A percentile compares a stretch with the other conserved stretches of the same genome.
These are phyloP conservation scores for Leucosticte australis DNA, from an alignment of 2,113 vertebrate genomes.

Conservation along the genomic window DNA sequence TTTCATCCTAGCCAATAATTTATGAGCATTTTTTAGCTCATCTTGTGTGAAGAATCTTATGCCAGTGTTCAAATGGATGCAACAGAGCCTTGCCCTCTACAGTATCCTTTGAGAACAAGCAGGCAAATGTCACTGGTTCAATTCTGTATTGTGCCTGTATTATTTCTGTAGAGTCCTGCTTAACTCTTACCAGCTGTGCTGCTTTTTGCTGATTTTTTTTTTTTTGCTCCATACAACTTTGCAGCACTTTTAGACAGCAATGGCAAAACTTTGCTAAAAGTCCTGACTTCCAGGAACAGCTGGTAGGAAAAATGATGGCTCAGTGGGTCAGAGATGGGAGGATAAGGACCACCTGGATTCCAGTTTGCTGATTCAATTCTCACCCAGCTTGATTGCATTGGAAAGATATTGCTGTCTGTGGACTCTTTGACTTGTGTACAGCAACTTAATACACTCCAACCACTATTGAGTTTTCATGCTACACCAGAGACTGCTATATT, in stretches of 20 bases:
- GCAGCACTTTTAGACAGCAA: background rate
- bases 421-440: background rate
- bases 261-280: background rate
- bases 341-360: background rate
- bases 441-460: background rate
- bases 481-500: background rate
- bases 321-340: background rate
- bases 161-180: background rate
- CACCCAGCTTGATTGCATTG: background rate
- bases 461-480: background rate
- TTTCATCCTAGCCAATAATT: background rate
- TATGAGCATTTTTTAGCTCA: background rate
- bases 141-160: background rate
- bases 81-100: background rate
- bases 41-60: background rate
- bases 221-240: background rate
- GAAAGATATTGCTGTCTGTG: background rate
- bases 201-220: background rate
- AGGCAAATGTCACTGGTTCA: background rate
- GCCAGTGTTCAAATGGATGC: background rate
- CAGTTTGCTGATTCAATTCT: constrained; percentile 1
- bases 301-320: background rate
- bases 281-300: background rate
- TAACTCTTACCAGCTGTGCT: background rate
- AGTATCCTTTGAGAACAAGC: background rate